Percentiles rank a stretch among this genome's conserved stretches.
These are phyloP conservation scores for Forbesichthys papilliferus DNA, from an alignment of 2,113 vertebrate genomes.

Conservation along the genomic window DNA sequence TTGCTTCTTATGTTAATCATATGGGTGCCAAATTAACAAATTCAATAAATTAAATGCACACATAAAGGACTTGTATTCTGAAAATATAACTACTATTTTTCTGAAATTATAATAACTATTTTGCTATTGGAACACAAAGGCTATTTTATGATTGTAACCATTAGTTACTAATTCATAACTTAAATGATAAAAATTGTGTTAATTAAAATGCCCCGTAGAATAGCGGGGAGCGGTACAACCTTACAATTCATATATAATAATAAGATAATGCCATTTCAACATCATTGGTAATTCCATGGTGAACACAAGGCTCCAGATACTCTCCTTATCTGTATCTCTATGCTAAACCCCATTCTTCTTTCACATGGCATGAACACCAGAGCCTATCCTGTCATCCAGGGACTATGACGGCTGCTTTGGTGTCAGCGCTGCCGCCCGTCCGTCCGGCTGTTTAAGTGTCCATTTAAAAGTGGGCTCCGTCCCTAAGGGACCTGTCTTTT, in stretches of 20 bases:
- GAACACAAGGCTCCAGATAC: slow-evolving; percentile 14
- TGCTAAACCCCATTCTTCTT: slow-evolving; percentile 33
- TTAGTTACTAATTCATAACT: background rate
- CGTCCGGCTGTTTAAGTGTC: slow-evolving; percentile 69
- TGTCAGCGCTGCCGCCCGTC: slow-evolving; percentile 40
- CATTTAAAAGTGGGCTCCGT: slow-evolving; percentile 58
- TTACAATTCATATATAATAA: too few relatives aligned
- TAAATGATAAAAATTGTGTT: too few relatives aligned
- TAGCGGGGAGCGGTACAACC: too few relatives aligned
- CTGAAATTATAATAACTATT: too few relatives aligned
- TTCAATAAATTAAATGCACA: too few relatives aligned
- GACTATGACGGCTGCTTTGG: slow-evolving; percentile 17
- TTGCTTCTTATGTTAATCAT: slow-evolving; percentile 5
- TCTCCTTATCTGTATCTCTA: slow-evolving; percentile 23
- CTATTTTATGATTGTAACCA: too few relatives aligned
- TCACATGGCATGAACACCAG: slow-evolving; percentile 21
- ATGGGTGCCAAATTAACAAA: background rate
- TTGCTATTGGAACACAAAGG: too few relatives aligned
- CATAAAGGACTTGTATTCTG: background rate
- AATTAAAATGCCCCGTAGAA: background rate
- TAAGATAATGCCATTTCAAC: background rate
- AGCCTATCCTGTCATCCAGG: slow-evolving; percentile 16
- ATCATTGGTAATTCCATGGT: background rate
- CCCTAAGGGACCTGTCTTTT: slow-evolving; percentile 71
- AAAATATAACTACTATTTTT: background rate